phyloP scores from a whole-genome alignment of 2,797 vertebrate species.

The Sciurus vulgaris region DNA sequence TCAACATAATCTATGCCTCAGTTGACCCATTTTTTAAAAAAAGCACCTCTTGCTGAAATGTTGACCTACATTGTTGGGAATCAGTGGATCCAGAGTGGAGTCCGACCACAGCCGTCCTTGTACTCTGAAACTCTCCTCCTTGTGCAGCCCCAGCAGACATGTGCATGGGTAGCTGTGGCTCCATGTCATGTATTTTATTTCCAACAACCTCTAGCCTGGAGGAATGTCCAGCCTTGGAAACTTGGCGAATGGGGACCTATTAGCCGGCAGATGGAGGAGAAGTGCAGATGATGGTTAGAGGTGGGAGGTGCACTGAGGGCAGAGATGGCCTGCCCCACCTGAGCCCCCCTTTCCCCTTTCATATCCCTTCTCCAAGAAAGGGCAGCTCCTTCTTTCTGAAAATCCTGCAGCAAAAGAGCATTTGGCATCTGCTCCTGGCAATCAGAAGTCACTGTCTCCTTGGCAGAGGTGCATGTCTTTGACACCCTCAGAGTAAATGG shows the following conservation, averaged over 20 bases:
- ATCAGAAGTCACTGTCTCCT: neutral
- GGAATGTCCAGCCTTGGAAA: neutral
- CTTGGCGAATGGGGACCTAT: neutral
- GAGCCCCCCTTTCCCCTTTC: neutral
- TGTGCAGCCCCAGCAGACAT: neutral
- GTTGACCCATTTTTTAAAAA: neutral
- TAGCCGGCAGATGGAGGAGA: neutral
- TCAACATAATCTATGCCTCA: neutral
- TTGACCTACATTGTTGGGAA: neutral
- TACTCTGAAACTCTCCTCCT: neutral
- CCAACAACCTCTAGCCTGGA: neutral
- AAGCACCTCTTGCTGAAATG: neutral
- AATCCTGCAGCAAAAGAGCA: neutral
- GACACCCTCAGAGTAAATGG: neutral
- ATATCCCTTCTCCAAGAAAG: neutral
- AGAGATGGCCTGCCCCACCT: neutral
- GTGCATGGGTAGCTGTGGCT: neutral
- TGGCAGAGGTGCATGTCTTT: neutral
- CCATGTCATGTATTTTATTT: neutral
- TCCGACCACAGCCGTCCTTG: no score
- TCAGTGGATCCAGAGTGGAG: neutral
- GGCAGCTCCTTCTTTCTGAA: neutral
- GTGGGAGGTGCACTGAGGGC: neutral
- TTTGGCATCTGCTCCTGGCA: neutral
- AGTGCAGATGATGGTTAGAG: neutral